Conservation (phyloP, 2,888 invertebrate species). For the Chorisops tibialis region DNA sequence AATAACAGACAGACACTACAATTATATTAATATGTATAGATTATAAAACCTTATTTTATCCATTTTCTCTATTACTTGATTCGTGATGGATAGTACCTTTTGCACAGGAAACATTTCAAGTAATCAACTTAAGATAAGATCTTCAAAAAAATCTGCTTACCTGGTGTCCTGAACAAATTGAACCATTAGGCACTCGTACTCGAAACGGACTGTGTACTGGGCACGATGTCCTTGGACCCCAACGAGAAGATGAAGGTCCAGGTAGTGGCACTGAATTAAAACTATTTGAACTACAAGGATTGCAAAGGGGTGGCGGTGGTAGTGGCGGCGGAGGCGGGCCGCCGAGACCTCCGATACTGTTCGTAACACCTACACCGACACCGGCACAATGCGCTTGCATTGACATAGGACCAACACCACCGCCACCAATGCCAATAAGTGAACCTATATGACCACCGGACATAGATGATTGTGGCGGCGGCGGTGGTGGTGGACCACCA, state of each 20-base stretch:
- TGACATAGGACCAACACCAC: conserved; percentile 38
- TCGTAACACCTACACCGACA: conserved; percentile 40
- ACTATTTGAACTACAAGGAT: conserved; percentile 53
- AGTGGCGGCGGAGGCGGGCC: conserved; percentile 40
- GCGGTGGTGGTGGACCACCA: conserved; percentile 41
- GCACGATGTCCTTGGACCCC: conserved; percentile 53
- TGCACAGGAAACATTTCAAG: no score
- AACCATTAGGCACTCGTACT: conserved; percentile 53
- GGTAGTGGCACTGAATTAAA: conserved; percentile 51
- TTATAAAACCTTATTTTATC: no score
- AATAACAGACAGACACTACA: no score
- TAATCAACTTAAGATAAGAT: no score
- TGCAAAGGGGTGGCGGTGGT: conserved; percentile 50
- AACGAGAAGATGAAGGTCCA: conserved; percentile 49
- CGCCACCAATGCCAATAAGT: conserved; percentile 39
- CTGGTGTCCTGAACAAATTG: conserved; percentile 54
- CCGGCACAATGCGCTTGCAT: conserved; percentile 31
- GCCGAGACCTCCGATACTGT: conserved; percentile 17
- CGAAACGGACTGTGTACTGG: conserved; percentile 54
- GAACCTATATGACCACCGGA: conserved; percentile 41
- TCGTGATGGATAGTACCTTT: no score
- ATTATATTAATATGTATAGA: no score
- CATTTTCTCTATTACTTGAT: no score
- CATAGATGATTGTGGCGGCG: conserved; percentile 45
- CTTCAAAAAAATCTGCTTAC: conserved; percentile 42